A percentile compares a stretch with the other conserved stretches of the same genome.
Evolutionary conservation across 2,797 vertebrate genomes (phyloP).

Genomic region (Catostomus latipinnis): DNA sequence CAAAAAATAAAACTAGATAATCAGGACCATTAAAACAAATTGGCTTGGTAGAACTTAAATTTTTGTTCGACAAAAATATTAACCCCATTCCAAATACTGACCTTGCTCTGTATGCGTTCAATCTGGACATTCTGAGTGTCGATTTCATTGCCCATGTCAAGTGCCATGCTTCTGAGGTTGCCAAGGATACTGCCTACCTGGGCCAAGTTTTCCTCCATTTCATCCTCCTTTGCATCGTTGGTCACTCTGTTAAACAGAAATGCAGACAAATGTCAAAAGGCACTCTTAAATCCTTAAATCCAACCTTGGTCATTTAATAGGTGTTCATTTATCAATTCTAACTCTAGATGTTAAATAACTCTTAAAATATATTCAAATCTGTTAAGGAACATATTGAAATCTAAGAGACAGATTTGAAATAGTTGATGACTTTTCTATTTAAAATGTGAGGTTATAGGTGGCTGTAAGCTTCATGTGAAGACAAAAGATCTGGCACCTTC

Average conservation of each 20-base stretch:
- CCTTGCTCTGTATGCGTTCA: constrained; percentile 75
- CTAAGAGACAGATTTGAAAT: too few species aligned
- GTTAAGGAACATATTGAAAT: too few species aligned
- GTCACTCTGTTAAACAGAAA: constrained; percentile 73
- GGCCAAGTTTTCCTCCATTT: constrained; percentile 84
- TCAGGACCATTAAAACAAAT: constrained; percentile 18
- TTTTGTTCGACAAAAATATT: neutral
- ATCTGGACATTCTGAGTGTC: constrained; percentile 79
- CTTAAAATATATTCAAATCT: too few species aligned
- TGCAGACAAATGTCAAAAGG: constrained; percentile 1
- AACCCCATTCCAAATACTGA: constrained; percentile 53
- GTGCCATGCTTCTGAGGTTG: constrained; percentile 82
- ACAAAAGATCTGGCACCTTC: constrained; percentile 68
- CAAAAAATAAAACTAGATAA: constrained; percentile 30
- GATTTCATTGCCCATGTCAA: constrained; percentile 85
- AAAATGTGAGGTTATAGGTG: too few species aligned
- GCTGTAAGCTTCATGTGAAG: too few species aligned
- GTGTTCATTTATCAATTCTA: too few species aligned
- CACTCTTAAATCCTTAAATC: too few species aligned
- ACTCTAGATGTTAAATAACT: too few species aligned
- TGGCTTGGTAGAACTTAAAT: neutral
- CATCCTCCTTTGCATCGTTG: constrained; percentile 79
- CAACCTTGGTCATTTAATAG: too few species aligned
- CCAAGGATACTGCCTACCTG: constrained; percentile 82
- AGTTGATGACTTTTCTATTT: too few species aligned